phyloP scores from a whole-genome alignment of 2,113 vertebrate species.

The Callipepla californica region DNA sequence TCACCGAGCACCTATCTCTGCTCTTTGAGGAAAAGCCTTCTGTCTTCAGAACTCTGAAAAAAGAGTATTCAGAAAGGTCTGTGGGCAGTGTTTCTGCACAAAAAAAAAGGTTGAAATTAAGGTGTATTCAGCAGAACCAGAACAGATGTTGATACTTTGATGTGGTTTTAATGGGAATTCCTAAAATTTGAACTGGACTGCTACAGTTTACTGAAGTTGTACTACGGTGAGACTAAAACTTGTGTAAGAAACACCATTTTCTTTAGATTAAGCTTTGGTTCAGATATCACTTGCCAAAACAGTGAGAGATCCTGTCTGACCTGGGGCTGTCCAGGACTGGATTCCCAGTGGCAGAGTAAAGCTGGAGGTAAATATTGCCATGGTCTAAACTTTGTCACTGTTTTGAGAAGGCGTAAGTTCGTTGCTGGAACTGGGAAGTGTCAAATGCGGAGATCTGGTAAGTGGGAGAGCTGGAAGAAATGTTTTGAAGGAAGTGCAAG shows the following conservation, averaged over 20 bases:
- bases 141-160: background rate
- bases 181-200: background rate
- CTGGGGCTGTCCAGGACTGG: background rate
- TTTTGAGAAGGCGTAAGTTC: background rate
- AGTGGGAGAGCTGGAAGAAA: background rate
- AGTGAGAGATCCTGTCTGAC: background rate
- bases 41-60: background rate
- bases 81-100: background rate
- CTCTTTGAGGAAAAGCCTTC: background rate
- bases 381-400: background rate
- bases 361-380: rapidly evolving
- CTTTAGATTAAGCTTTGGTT: background rate
- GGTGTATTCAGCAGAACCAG: background rate
- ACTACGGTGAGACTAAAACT: background rate
- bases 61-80: background rate
- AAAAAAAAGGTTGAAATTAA: background rate
- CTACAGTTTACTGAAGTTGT: background rate
- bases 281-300: background rate
- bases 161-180: background rate
- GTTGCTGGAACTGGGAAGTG: background rate
- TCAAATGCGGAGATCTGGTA: background rate
- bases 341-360: background rate
- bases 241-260: background rate
- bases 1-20: background rate
- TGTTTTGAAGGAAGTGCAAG: background rate